These are phyloP conservation scores for Ciconia nigra DNA, from an alignment of 2,797 vertebrate species.

Conservation along the genomic window DNA sequence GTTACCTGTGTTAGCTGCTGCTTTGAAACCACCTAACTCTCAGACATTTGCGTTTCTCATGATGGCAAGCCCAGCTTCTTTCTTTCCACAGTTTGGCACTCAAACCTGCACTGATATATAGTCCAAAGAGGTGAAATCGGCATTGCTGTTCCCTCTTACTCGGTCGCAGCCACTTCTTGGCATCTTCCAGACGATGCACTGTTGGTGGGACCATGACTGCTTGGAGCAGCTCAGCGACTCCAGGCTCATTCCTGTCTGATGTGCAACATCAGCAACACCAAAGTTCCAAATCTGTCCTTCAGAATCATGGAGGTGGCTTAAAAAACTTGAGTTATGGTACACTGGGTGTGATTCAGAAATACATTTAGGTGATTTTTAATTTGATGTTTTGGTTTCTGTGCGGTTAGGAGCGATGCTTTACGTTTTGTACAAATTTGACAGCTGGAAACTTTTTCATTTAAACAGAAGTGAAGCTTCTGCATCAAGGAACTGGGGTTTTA, in stretches of 20 bases:
- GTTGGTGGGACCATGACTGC: neutral
- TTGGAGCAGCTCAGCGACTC: neutral
- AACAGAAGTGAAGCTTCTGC: neutral
- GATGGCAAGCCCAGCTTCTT: neutral
- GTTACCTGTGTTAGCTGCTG: neutral
- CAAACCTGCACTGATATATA: neutral
- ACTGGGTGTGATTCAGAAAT: neutral
- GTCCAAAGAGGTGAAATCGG: neutral
- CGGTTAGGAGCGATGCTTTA: neutral
- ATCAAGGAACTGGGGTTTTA: neutral
- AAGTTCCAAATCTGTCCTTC: neutral
- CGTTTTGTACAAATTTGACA: neutral
- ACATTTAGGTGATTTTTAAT: neutral
- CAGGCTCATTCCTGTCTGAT: neutral
- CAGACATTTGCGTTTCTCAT: neutral
- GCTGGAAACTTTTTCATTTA: neutral
- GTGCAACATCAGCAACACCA: neutral
- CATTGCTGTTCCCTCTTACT: neutral
- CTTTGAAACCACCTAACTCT: neutral
- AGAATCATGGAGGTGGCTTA: neutral
- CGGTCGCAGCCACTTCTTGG: neutral
- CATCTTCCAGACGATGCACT: neutral
- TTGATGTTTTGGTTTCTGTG: neutral
- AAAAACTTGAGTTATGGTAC: neutral
- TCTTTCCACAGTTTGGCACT: neutral